Percentiles rank a stretch among this genome's conserved stretches.
Evolutionary conservation across 2,113 vertebrate species (phyloP).

Genomic region (Oriolus oriolus): DNA sequence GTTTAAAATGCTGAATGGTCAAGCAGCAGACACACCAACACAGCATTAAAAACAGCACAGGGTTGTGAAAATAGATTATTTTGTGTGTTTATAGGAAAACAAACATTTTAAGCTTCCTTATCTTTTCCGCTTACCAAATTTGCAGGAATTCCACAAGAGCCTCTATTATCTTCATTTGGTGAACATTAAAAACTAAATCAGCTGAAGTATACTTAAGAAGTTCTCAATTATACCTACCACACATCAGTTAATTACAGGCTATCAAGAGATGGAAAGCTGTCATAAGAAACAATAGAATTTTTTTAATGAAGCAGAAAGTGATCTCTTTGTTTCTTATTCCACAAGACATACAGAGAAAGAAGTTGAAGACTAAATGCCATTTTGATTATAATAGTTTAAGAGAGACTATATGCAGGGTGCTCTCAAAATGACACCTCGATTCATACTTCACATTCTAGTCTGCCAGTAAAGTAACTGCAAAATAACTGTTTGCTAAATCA

Average conservation of each 20-base stretch:
- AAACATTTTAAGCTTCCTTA: background rate
- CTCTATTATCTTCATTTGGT: background rate
- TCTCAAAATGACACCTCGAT: background rate
- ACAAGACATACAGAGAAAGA: background rate
- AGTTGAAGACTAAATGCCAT: background rate
- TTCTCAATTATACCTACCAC: background rate
- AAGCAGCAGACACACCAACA: background rate
- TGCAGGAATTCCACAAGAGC: background rate
- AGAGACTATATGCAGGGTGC: background rate
- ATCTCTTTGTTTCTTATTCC: background rate
- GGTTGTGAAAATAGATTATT: background rate
- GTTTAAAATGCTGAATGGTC: background rate
- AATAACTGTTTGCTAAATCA: background rate
- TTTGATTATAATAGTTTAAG: background rate
- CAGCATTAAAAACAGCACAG: background rate
- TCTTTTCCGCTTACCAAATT: background rate
- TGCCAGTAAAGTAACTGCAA: background rate
- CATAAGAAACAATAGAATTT: background rate
- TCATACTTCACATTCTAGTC: background rate
- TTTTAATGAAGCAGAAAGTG: background rate
- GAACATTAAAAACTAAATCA: background rate
- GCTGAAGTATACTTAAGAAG: background rate
- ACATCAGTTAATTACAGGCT: background rate
- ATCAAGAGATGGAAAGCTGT: background rate
- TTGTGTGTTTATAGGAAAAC: background rate